These are phyloP conservation scores for Rhinella marina DNA, from an alignment of 2,797 vertebrate species.

Conservation along the genomic window DNA sequence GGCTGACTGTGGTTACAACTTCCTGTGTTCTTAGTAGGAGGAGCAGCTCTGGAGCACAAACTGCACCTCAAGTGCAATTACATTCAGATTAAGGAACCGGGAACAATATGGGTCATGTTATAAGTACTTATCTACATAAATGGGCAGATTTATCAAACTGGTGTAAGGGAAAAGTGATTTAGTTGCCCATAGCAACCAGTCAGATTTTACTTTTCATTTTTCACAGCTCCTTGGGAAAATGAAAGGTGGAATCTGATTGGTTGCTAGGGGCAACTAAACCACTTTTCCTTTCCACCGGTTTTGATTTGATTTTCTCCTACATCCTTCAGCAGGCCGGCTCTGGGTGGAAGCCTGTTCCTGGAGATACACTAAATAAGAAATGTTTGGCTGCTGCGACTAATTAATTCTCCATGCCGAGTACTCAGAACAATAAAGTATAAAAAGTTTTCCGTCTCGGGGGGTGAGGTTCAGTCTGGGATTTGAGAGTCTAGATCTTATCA, in stretches of 20 bases:
- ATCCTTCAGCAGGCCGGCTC: neutral
- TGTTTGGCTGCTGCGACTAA: neutral
- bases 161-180: too few relatives aligned
- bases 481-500: slow-evolving; percentile 36
- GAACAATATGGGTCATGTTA: too few relatives aligned
- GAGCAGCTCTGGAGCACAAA: neutral
- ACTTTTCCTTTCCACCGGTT: too few relatives aligned
- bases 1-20: neutral
- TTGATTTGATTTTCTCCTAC: too few relatives aligned
- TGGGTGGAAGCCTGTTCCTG: neutral
- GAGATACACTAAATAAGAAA: slow-evolving; percentile 2
- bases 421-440: slow-evolving; percentile 29
- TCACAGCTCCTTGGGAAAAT: too few relatives aligned
- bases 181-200: too few relatives aligned
- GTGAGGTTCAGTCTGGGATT: slow-evolving; percentile 24
- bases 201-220: too few relatives aligned
- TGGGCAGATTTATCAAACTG: too few relatives aligned
- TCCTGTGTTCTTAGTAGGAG: neutral
- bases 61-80: neutral
- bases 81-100: neutral
- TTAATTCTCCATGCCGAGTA: slow-evolving; percentile 6
- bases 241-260: too few relatives aligned
- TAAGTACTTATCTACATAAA: too few relatives aligned
- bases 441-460: slow-evolving; percentile 20
- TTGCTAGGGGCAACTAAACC: too few relatives aligned